Conservation (phyloP, 1,140 invertebrate genomes). For the Drosophila subpulchrella region DNA sequence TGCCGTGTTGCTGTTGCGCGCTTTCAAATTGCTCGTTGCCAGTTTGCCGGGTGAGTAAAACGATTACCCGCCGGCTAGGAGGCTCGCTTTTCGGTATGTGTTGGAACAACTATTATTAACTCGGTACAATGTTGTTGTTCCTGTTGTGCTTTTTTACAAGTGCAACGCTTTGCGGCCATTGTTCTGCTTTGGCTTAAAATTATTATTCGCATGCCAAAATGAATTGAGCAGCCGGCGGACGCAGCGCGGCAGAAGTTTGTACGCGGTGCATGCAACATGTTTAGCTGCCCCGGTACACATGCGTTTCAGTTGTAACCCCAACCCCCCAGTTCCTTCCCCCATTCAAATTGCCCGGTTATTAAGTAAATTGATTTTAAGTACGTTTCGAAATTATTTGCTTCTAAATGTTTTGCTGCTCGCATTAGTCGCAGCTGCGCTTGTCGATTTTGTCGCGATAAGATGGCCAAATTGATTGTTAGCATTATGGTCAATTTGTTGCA, state of each 20-base stretch:
- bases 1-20: constrained; percentile 48
- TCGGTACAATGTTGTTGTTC: constrained; percentile 44
- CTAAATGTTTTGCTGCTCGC: constrained; percentile 76
- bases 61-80: constrained; percentile 80
- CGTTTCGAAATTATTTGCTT: constrained; percentile 79
- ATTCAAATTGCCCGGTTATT: constrained; percentile 81
- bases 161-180: constrained; percentile 69
- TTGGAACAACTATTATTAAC: constrained; percentile 83
- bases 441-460: constrained; percentile 39
- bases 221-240: constrained; percentile 67
- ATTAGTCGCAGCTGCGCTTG: constrained; percentile 36
- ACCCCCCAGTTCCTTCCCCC: constrained; percentile 4
- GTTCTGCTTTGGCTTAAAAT: constrained; percentile 78
- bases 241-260: constrained; percentile 31
- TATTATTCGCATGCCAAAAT: constrained; percentile 83
- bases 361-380: constrained; percentile 84
- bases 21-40: constrained; percentile 72
- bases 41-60: constrained; percentile 77
- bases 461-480: constrained; percentile 72
- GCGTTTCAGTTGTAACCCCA: constrained; percentile 6
- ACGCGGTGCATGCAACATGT: constrained; percentile 72
- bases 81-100: constrained; percentile 75
- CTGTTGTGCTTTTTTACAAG: constrained; percentile 48
- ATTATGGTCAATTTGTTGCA: constrained; percentile 65
- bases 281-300: constrained; percentile 55